A percentile compares a stretch with the other conserved stretches of the same genome.
Conservation (phyloP, 2,888 invertebrate species). For the Hetaerina titia region DNA sequence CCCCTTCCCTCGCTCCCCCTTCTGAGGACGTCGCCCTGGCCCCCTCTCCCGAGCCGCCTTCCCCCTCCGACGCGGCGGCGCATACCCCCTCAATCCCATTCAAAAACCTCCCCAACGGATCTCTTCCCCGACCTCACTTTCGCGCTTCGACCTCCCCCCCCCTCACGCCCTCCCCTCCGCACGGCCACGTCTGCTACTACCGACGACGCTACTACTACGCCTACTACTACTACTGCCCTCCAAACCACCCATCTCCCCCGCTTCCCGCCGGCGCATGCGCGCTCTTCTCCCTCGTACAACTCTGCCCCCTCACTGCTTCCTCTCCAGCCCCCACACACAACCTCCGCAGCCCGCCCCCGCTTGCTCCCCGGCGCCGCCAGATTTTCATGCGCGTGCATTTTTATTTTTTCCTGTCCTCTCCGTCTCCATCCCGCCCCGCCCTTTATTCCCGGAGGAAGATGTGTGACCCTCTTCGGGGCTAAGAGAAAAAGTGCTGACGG, state of each 20-base stretch:
- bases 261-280: neutral
- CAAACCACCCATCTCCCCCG: neutral
- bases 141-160: neutral
- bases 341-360: neutral
- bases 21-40: neutral
- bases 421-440: neutral
- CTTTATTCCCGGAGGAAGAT: neutral
- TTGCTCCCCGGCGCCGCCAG: neutral
- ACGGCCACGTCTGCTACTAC: neutral
- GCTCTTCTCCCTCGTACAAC: neutral
- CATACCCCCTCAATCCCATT: conserved; percentile 21
- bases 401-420: neutral
- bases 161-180: neutral
- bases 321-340: neutral
- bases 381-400: neutral
- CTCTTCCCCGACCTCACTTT: neutral
- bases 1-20: neutral
- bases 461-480: neutral
- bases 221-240: conserved; percentile 7
- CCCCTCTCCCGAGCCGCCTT: no score
- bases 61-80: neutral
- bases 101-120: conserved; percentile 47
- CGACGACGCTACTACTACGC: neutral
- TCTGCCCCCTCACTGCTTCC: neutral
- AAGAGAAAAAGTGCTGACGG: conserved; percentile 22